Evolutionary conservation across 2,888 invertebrate genomes (phyloP), one percentile per base, ranked within the genome.

Genomic region (Pheosia tremula): DNA sequence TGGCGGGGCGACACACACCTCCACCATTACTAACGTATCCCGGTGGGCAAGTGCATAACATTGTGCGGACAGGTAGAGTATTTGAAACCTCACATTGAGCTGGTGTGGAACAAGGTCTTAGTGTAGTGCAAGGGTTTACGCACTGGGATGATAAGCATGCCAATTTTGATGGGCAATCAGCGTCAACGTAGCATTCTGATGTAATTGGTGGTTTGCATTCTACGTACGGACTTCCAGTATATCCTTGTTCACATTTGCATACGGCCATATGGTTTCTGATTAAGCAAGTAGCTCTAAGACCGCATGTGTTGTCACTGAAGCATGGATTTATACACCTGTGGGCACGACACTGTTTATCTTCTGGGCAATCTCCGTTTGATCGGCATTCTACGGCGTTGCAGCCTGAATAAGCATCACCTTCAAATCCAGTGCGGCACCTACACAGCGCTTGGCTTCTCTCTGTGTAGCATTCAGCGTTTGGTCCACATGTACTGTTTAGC

Each of bases 1-100:
- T 95, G n/a, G 96, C 96, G 3, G 97, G 96, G 64, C 96, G 95
- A 81, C 98, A 97, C 52, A 96, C 95, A 43, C 97, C 97, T 57
- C 97, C 97, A 61, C 97, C 98, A 70, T 96, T 96, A 87, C 97
- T 97, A 4, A 97, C 95, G 78, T 97, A 98, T 24, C 98, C 98
- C 58, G 97, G 97, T 39, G 98, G 97, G 78, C 98, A 98, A 4
- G 97, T 95, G 83, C 98, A 98, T 49, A 97, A 95, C 97, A 98
- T 97, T 0, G 98, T 98, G 67, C 98, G 95, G 6, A 98, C 97
- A 0, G 98, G 98, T 39, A 96, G 87, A 5, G 98, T 97, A 0
- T 96, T 95, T 38, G 97, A 95, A 0, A 98, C 97, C 86, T 96
- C 95, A 81, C 98, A 98, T 68, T 95, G 95, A 0, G 98, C 96